Percentiles rank a stretch among this genome's conserved stretches.
These are phyloP conservation scores for Vulpes ferrilata DNA, from an alignment of 2,113 vertebrate genomes.

Conservation along the genomic window DNA sequence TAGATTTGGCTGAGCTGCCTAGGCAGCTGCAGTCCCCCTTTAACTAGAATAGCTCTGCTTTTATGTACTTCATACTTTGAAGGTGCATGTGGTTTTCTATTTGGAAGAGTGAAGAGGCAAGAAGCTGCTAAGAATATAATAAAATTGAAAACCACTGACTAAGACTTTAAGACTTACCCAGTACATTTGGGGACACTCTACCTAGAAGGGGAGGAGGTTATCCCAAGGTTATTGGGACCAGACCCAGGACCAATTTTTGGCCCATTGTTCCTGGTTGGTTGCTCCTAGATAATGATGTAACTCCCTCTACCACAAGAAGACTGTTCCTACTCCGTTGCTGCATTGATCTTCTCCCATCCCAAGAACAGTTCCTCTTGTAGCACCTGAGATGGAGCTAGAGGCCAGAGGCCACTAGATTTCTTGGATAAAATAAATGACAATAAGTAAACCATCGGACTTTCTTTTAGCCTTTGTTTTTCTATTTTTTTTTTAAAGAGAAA, in stretches of 20 bases:
- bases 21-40: not conserved
- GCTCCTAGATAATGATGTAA: not conserved
- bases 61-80: conserved; percentile 45
- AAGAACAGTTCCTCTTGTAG: not conserved
- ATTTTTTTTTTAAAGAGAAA: not conserved
- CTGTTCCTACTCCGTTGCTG: not conserved
- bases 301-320: not conserved
- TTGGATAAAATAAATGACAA: conserved; percentile 64
- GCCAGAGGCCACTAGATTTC: conserved; percentile 26
- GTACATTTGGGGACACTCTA: not conserved
- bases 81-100: conserved; percentile 36
- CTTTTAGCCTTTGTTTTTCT: not conserved
- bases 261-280: not conserved
- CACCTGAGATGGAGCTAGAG: not conserved
- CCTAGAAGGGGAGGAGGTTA: not conserved
- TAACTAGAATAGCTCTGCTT: conserved; percentile 24
- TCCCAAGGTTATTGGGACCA: not conserved
- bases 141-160: not conserved
- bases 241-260: not conserved
- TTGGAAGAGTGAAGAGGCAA: conserved; percentile 21
- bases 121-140: not conserved
- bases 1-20: not conserved
- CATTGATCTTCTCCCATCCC: conserved; percentile 21
- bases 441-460: conserved; percentile 33
- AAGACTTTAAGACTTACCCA: not conserved